phyloP scores from a whole-genome alignment of 2,113 vertebrate species.

The Ibidorhyncha struthersii region DNA sequence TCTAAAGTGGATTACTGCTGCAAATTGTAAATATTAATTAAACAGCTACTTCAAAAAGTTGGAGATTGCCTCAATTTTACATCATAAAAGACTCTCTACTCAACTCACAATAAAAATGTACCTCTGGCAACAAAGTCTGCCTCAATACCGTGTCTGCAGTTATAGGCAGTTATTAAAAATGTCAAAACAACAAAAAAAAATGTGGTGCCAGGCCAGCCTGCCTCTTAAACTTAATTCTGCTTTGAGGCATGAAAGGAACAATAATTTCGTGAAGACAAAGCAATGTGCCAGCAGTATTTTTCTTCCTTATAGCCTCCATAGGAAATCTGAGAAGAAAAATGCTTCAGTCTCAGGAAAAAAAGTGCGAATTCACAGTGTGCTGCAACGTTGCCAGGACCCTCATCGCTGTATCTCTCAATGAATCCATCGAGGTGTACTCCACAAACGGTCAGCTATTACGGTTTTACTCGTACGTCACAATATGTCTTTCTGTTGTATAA shows the following conservation, averaged over 20 bases:
- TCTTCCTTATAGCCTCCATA: conserved; percentile 71
- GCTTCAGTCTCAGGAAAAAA: conserved; percentile 69
- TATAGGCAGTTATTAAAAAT: conserved; percentile 53
- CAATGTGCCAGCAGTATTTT: conserved; percentile 73
- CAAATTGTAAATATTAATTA: conserved; percentile 36
- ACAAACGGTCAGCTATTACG: conserved; percentile 8
- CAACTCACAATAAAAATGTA: conserved; percentile 29
- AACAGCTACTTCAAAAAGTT: conserved; percentile 40
- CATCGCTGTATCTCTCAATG: conserved; percentile 67
- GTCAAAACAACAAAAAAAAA: conserved; percentile 66
- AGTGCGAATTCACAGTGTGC: conserved; percentile 60
- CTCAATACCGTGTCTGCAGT: conserved; percentile 11
- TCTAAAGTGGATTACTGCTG: not conserved
- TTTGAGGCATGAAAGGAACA: conserved; percentile 69
- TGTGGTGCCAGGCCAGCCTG: conserved; percentile 37
- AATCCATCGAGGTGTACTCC: conserved; percentile 32
- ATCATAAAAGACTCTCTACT: conserved; percentile 18
- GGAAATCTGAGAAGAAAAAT: conserved; percentile 77
- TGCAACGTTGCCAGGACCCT: conserved; percentile 66
- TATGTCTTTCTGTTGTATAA: conserved; percentile 58
- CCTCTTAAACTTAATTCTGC: conserved; percentile 68
- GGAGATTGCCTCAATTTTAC: conserved; percentile 14
- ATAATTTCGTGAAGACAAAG: conserved; percentile 81
- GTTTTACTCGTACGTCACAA: not conserved
- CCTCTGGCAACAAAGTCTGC: conserved; percentile 41